These are phyloP conservation scores for Agrotis clavis DNA, from an alignment of 2,888 invertebrate species.

Conservation along the genomic window DNA sequence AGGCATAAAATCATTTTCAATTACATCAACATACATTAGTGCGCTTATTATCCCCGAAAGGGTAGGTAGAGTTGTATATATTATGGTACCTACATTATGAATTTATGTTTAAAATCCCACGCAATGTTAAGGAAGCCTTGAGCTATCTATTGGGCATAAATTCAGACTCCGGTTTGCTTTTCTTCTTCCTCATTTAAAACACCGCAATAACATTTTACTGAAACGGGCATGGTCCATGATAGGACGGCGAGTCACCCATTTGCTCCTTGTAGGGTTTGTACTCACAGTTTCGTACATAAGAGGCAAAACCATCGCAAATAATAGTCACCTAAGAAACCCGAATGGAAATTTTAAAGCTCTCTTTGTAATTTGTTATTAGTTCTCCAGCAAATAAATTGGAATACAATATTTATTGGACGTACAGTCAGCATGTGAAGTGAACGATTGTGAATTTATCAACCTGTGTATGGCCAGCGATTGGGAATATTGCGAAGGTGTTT, in stretches of 20 bases:
- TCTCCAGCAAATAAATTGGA: conserved; percentile 54
- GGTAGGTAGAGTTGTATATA: not conserved
- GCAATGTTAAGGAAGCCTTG: not conserved
- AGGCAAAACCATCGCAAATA: conserved; percentile 10
- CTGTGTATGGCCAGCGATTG: conserved; percentile 41
- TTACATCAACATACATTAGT: not conserved
- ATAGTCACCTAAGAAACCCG: conserved; percentile 18
- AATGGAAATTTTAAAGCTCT: conserved; percentile 8
- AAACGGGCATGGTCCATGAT: too few species aligned
- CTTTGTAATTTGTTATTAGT: conserved; percentile 40
- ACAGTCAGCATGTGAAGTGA: conserved; percentile 53
- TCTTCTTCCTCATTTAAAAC: too few species aligned
- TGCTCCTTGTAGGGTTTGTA: too few species aligned
- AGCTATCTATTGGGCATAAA: not conserved
- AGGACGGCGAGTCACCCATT: too few species aligned
- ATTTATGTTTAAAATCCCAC: not conserved
- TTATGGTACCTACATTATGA: not conserved
- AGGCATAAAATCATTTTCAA: not conserved
- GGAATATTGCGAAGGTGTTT: not conserved
- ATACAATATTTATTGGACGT: conserved; percentile 63
- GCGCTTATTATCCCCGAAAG: not conserved
- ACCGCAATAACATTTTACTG: too few species aligned
- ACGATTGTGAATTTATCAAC: conserved; percentile 59
- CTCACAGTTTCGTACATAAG: too few species aligned
- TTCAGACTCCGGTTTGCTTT: not conserved